These are phyloP conservation scores for Drosophila stalkeri DNA, from an alignment of 2,888 invertebrate species.

Conservation along the genomic window DNA sequence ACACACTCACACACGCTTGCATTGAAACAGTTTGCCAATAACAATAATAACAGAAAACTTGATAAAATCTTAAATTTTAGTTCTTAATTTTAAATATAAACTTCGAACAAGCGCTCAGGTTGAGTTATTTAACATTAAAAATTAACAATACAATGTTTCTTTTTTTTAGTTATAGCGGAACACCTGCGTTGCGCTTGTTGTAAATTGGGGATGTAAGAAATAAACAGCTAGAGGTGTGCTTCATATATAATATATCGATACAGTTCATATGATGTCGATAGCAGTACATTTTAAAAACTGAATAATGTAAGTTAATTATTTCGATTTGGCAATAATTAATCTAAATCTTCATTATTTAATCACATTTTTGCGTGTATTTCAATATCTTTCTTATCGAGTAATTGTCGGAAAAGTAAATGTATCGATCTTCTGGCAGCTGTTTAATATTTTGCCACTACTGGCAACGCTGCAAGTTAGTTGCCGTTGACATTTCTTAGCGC, in stretches of 20 bases:
- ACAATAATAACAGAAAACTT: slow-evolving; percentile 25
- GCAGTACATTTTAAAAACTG: background rate
- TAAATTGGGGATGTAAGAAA: slow-evolving; percentile 53
- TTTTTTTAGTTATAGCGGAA: slow-evolving; percentile 24
- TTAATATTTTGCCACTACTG: slow-evolving; percentile 24
- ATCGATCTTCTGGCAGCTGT: slow-evolving; percentile 34
- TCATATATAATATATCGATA: slow-evolving; percentile 8
- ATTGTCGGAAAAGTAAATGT: slow-evolving; percentile 2
- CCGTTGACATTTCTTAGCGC: slow-evolving; percentile 64
- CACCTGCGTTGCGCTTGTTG: slow-evolving; percentile 56
- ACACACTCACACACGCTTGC: slow-evolving; percentile 22
- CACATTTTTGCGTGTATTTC: background rate
- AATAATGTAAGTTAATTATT: background rate
- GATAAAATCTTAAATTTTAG: background rate
- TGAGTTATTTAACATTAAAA: slow-evolving; percentile 18
- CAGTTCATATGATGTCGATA: slow-evolving; percentile 10
- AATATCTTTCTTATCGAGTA: background rate
- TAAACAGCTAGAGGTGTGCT: slow-evolving; percentile 33
- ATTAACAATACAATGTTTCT: slow-evolving; percentile 1
- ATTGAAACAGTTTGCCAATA: slow-evolving; percentile 33
- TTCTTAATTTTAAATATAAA: background rate
- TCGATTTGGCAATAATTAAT: background rate
- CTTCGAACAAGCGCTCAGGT: background rate
- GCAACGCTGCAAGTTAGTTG: slow-evolving; percentile 56
- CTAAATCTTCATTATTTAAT: background rate